phyloP scores from a whole-genome alignment of 2,888 invertebrate species.

The Malthinus flaveolus region DNA sequence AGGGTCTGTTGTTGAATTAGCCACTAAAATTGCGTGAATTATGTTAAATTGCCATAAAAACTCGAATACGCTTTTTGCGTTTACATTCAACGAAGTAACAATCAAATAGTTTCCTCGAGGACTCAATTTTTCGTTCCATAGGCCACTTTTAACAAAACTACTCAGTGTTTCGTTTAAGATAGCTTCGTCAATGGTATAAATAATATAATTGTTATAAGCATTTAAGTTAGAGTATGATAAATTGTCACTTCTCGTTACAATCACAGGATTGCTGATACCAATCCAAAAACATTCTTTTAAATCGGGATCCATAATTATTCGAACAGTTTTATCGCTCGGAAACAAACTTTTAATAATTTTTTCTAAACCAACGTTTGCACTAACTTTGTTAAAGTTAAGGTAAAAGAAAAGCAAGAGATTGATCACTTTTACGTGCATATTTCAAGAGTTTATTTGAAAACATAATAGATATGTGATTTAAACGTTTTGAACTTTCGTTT shows the following conservation, averaged over 20 bases:
- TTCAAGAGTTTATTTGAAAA: too few species aligned
- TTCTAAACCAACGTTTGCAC: too few species aligned
- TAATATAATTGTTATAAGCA: not conserved
- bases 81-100: not conserved
- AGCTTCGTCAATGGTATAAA: not conserved
- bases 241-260: not conserved
- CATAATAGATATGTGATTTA: too few species aligned
- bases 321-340: too few species aligned
- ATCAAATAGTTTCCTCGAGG: not conserved
- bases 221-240: not conserved
- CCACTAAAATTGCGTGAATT: not conserved
- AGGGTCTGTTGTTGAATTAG: not conserved
- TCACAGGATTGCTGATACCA: too few species aligned
- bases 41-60: not conserved
- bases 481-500: too few species aligned
- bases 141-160: not conserved
- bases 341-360: too few species aligned
- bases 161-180: not conserved
- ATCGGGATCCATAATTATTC: too few species aligned
- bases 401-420: too few species aligned
- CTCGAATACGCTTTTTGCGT: not conserved
- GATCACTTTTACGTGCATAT: too few species aligned
- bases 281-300: too few species aligned
- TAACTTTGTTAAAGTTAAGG: too few species aligned
- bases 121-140: not conserved